A percentile compares a stretch with the other conserved stretches of the same genome.
Conservation (phyloP, 2,113 vertebrate species). For the Petrocephalus zakoni region DNA sequence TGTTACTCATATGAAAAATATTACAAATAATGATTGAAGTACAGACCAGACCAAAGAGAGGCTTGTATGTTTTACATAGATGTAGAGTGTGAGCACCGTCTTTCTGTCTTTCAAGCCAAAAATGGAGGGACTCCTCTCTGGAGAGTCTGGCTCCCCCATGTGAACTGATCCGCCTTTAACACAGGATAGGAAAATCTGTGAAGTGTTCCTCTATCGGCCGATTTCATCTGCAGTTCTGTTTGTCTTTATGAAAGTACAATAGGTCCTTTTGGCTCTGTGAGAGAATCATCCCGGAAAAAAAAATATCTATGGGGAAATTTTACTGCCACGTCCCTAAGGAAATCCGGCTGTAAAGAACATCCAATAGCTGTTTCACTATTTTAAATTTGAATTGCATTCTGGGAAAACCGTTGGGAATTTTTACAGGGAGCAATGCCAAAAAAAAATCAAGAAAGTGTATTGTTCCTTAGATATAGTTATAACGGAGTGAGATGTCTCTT, state of each 20-base stretch:
- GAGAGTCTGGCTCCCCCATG: background rate
- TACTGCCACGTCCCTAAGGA: background rate
- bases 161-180: background rate
- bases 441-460: background rate
- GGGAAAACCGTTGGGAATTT: background rate
- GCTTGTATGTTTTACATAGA: background rate
- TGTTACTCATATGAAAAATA: background rate
- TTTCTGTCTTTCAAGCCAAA: background rate
- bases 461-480: too few relatives aligned
- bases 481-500: background rate
- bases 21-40: too few relatives aligned
- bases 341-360: background rate
- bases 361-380: background rate
- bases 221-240: background rate
- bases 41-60: background rate
- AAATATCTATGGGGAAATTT: background rate
- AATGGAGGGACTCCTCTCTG: background rate
- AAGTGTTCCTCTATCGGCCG: background rate
- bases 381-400: slow-evolving; percentile 1
- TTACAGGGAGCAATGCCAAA: background rate
- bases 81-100: background rate
- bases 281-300: background rate
- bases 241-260: background rate
- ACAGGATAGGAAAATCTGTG: background rate
- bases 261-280: background rate